Percentiles rank a stretch among this genome's conserved stretches.
Evolutionary conservation across 1,140 invertebrate genomes (phyloP).

Genomic region (Brachionus rubens): DNA sequence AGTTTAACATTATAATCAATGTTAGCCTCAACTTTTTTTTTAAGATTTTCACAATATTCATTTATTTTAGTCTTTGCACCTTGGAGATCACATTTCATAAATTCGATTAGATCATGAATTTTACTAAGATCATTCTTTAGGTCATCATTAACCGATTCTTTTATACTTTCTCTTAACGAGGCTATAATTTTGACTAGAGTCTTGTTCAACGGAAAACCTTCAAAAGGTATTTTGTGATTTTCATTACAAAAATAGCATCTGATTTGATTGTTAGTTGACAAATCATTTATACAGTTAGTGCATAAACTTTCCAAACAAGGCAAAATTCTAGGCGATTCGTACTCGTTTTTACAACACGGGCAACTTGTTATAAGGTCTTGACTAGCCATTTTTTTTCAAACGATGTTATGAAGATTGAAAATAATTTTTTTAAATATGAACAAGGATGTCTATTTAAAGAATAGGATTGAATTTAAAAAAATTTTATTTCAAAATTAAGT

Average conservation of each 20-base stretch:
- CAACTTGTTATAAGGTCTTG: not conserved
- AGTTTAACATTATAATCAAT: not conserved
- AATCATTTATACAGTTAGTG: not conserved
- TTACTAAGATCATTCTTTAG: not conserved
- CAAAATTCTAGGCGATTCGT: constrained; percentile 12
- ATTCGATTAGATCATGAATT: not conserved
- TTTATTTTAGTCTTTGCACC: not conserved
- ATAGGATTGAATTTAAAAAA: not conserved
- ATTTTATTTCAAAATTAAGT: not conserved
- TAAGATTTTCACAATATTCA: not conserved
- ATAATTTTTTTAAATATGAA: too few relatives aligned
- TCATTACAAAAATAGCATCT: not conserved
- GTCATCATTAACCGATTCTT: not conserved
- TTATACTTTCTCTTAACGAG: not conserved
- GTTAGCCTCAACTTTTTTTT: not conserved
- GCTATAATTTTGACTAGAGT: not conserved
- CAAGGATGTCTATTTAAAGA: too few relatives aligned
- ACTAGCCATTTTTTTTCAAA: not conserved
- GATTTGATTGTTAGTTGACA: not conserved
- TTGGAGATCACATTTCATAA: not conserved
- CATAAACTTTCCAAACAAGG: constrained; percentile 23
- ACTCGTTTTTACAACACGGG: not conserved
- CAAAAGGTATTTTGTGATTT: not conserved
- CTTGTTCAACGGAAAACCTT: not conserved
- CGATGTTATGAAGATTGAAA: too few relatives aligned